These are phyloP conservation scores for Leptodactylus fallax DNA, from an alignment of 2,797 vertebrate genomes.

Conservation along the genomic window DNA sequence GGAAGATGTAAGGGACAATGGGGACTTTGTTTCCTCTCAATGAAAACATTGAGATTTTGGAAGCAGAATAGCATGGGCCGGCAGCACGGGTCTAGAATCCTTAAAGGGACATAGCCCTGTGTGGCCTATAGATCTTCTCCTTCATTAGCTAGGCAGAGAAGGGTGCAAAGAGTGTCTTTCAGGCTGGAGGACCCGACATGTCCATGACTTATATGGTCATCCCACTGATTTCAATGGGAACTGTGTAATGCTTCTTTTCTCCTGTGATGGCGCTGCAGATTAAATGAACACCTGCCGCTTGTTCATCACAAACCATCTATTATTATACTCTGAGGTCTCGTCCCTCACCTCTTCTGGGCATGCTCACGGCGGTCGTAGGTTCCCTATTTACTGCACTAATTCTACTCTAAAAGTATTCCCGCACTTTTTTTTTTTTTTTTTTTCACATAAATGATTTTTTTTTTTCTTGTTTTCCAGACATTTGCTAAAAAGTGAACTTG, in stretches of 20 bases:
- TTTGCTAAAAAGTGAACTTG: conserved; percentile 92
- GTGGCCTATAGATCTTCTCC: neutral
- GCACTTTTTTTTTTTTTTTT: no score
- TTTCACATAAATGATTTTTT: no score
- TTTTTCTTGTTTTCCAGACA: conserved; percentile 76
- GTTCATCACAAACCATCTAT: no score
- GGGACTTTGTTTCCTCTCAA: neutral
- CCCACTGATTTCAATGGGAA: neutral
- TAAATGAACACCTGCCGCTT: neutral
- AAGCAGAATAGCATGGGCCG: neutral
- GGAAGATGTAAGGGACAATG: neutral
- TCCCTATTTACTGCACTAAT: neutral
- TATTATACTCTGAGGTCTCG: no score
- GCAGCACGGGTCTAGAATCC: neutral
- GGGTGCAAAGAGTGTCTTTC: no score
- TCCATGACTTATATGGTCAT: neutral
- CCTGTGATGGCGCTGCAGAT: neutral
- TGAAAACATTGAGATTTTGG: neutral
- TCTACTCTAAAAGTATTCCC: neutral
- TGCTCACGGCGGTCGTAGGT: no score
- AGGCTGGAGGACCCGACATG: neutral
- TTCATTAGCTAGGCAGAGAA: no score
- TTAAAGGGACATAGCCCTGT: neutral
- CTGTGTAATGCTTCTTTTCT: neutral
- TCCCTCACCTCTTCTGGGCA: no score